A percentile compares a stretch with the other conserved stretches of the same genome.
These are phyloP conservation scores for Leucosticte australis DNA, from an alignment of 2,113 vertebrate genomes.

Conservation along the genomic window DNA sequence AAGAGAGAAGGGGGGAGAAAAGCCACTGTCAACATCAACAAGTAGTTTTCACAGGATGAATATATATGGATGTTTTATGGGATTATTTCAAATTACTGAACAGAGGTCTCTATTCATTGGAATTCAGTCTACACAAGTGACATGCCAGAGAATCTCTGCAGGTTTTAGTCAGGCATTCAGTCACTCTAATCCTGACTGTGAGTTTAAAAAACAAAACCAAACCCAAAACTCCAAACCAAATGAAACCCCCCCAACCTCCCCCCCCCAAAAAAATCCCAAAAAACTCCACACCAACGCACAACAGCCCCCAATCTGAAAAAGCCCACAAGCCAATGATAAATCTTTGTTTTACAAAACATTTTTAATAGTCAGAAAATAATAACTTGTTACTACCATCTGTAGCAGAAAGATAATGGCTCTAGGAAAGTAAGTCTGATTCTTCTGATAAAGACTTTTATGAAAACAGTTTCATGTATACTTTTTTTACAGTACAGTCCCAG, in stretches of 20 bases:
- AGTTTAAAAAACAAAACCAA: not conserved
- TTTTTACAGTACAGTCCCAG: not conserved
- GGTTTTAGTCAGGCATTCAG: not conserved
- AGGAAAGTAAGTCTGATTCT: not conserved
- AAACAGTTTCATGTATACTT: not conserved
- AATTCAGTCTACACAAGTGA: not conserved
- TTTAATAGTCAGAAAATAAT: not conserved
- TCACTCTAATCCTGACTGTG: not conserved
- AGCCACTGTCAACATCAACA: not conserved
- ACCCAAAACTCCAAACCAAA: not conserved
- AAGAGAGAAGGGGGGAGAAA: not conserved
- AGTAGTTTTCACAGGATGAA: slow-evolving; percentile 17
- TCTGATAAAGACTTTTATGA: not conserved
- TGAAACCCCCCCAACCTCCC: not conserved
- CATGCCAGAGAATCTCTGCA: not conserved
- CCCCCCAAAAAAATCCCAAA: not conserved
- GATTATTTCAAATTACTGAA: slow-evolving; percentile 50
- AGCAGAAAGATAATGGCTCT: not conserved
- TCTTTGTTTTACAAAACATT: not conserved
- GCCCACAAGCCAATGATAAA: not conserved
- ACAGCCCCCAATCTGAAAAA: not conserved
- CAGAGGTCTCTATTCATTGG: slow-evolving; percentile 27
- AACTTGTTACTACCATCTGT: not conserved
- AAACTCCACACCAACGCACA: not conserved
- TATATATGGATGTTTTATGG: slow-evolving; percentile 31